Conservation (phyloP, 1,140 invertebrate genomes). For the Orussus abietinus region DNA sequence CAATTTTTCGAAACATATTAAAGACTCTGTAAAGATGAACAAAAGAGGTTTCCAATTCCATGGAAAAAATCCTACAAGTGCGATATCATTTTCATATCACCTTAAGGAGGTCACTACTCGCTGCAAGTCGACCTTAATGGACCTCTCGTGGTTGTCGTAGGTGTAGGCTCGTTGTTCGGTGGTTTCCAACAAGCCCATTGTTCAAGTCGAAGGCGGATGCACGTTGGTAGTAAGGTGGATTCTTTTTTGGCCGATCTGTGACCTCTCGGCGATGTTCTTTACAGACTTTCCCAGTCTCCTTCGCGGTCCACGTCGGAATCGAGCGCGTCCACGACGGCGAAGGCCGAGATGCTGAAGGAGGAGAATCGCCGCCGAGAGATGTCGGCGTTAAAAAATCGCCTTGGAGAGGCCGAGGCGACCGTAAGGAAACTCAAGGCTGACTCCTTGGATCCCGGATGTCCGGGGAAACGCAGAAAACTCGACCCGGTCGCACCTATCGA, state of each 20-base stretch:
- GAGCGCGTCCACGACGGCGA: slow-evolving; percentile 16
- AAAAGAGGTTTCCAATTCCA: too few relatives aligned
- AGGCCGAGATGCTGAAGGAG: slow-evolving; percentile 29
- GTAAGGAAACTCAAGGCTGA: slow-evolving; percentile 32
- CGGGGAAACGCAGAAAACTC: slow-evolving; percentile 24
- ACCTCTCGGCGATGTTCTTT: slow-evolving; percentile 14
- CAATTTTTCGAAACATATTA: too few relatives aligned
- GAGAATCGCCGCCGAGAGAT: slow-evolving; percentile 37
- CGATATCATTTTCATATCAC: not conserved
- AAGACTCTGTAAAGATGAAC: too few relatives aligned
- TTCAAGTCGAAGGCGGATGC: too few relatives aligned
- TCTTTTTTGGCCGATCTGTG: too few relatives aligned
- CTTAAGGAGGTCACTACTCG: too few relatives aligned
- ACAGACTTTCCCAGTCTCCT: slow-evolving; percentile 27
- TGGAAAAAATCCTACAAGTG: too few relatives aligned
- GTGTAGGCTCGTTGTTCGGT: too few relatives aligned
- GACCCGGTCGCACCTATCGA: slow-evolving; percentile 16
- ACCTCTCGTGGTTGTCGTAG: too few relatives aligned
- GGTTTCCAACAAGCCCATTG: too few relatives aligned
- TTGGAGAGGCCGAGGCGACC: slow-evolving; percentile 34
- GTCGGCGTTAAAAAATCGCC: slow-evolving; percentile 30
- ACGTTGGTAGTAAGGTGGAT: too few relatives aligned
- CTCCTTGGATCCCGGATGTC: slow-evolving; percentile 18
- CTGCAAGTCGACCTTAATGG: too few relatives aligned
- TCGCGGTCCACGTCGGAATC: slow-evolving; percentile 14